Evolutionary conservation across 2,888 invertebrate genomes (phyloP), one percentile per base, ranked within the genome.

Genomic region (Mesochorus sp.): DNA sequence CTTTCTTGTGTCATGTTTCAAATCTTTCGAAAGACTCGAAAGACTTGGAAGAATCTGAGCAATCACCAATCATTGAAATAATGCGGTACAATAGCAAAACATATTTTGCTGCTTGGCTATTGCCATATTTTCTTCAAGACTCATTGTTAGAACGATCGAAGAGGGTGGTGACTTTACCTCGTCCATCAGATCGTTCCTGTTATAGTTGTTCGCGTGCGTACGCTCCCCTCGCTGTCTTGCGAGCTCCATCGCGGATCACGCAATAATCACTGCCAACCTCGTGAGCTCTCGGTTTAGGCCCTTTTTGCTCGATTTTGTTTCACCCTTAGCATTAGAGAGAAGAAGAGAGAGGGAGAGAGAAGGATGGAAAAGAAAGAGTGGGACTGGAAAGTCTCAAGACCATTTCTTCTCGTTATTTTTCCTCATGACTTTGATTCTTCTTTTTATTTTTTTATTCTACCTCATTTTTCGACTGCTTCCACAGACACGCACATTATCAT

Each of bases 211-310:
- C 14, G 12, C 12, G 21, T 39, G 66, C 26, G 66, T 39, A 47
- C 34, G 10, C 62, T 24, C 53, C 12, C 39, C 49, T n/a, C n/a
- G n/a, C n/a, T 55, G 28, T 51, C 53, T 34, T 21, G 51, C 47
- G 12, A 17, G 31, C 14, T 31, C 49, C 26, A 39, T n/a, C 42
- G 53, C 47, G 64, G 49, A 68, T 79, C 81, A 80, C 80, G 80
- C 81, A 68, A 81, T 78, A 70, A 76, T 74, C 64, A 59, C 61
- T 28, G 39, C 67, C 64, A 59, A 62, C 64, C 75, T 42, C 68
- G 62, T 51, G 53, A 76, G 64, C 47, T 72, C 59, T 14, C 31
- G 42, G 51, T 62, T 28, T 49, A 51, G 64, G 42, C 37, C 44
- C 51, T 61, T 61, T 37, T 51, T 10, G 47, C 64, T 47, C 73